Evolutionary conservation across 2,113 vertebrate genomes (phyloP).

Genomic region (Edolisoma coerulescens): DNA sequence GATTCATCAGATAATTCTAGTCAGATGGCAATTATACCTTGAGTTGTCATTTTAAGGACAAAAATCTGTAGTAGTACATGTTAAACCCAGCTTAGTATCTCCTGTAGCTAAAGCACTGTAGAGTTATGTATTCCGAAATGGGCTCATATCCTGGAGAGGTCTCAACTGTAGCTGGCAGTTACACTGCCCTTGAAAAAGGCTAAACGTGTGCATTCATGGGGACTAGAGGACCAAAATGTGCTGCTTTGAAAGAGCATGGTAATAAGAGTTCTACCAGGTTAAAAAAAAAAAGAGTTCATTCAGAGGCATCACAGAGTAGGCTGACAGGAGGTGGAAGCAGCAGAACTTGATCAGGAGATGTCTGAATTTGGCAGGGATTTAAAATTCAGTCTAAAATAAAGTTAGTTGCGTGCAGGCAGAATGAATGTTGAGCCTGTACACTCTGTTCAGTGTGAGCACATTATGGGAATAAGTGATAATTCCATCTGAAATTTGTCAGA

Average conservation of each 20-base stretch:
- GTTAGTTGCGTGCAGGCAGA: neutral
- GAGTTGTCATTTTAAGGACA: neutral
- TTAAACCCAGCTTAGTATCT: neutral
- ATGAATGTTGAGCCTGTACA: neutral
- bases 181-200: neutral
- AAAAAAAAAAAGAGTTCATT: neutral
- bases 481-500: neutral
- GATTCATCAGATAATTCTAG: neutral
- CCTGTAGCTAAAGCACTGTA: neutral
- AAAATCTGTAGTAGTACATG: neutral
- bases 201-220: neutral
- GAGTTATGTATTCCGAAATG: neutral
- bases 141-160: neutral
- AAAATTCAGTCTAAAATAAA: conserved; percentile 36
- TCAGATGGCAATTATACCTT: neutral
- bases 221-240: neutral
- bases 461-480: neutral
- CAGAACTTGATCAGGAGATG: neutral
- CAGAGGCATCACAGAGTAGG: neutral
- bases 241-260: neutral
- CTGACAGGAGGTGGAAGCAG: conserved; percentile 21
- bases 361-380: conserved; percentile 28
- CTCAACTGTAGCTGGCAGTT: neutral
- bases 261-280: neutral
- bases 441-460: neutral